Conservation (phyloP, 2,113 vertebrate genomes). For the Lampris incognitus region DNA sequence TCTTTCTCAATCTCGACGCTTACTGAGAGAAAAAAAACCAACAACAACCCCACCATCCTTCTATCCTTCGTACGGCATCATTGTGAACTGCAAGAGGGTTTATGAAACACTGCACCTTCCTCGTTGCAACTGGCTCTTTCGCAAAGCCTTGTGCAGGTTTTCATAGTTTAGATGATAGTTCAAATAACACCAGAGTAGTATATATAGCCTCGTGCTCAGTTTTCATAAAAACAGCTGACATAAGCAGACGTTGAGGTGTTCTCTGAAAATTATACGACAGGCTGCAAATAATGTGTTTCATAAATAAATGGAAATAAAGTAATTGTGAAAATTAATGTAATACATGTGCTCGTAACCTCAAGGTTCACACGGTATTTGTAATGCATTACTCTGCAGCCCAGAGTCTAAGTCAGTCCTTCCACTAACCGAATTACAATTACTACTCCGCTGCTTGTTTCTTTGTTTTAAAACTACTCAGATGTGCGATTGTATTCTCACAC, state of each 20-base stretch:
- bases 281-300: neutral
- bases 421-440: neutral
- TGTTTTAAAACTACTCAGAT: neutral
- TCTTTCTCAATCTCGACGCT: constrained; percentile 41
- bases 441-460: neutral
- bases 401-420: neutral
- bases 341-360: neutral
- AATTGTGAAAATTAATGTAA: neutral
- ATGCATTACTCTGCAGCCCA: neutral
- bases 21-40: constrained; percentile 22
- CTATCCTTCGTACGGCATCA: no score
- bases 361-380: neutral
- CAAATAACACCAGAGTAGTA: no score
- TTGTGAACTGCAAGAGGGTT: no score
- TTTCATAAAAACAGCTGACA: no score
- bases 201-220: no score
- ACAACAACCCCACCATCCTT: neutral
- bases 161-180: no score
- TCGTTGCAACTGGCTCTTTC: no score
- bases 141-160: no score
- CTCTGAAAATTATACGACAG: no score
- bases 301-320: neutral
- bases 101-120: no score
- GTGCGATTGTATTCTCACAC: neutral
- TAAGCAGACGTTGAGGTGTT: no score